These are phyloP conservation scores for Ctenomys sociabilis DNA, from an alignment of 2,113 vertebrate genomes.

Conservation along the genomic window DNA sequence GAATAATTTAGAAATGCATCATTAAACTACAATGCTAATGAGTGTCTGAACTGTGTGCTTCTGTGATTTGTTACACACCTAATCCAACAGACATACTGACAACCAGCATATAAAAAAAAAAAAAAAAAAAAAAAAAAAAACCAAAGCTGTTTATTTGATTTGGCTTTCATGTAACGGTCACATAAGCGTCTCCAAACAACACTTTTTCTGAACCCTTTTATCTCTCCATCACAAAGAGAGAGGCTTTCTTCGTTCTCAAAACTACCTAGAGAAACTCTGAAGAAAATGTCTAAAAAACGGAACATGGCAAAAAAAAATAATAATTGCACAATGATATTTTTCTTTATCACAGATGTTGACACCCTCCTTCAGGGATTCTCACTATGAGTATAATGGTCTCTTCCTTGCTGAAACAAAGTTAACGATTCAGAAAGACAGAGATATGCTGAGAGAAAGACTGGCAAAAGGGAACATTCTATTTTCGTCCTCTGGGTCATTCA, in stretches of 20 bases:
- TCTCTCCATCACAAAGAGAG: neutral
- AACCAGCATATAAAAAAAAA: neutral
- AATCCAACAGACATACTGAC: neutral
- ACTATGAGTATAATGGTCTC: neutral
- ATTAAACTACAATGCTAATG: slow-evolving; percentile 48
- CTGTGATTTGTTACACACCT: neutral
- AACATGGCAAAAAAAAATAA: slow-evolving; percentile 32
- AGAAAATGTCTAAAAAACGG: slow-evolving; percentile 44
- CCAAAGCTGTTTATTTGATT: neutral
- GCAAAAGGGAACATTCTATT: neutral
- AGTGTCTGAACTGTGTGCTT: neutral
- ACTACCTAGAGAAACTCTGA: slow-evolving; percentile 15
- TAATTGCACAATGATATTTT: neutral
- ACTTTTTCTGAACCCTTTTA: neutral
- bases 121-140: slow-evolving; percentile 14
- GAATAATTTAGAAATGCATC: slow-evolving; percentile 53
- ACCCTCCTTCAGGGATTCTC: neutral
- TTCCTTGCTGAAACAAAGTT: neutral
- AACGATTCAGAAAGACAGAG: neutral
- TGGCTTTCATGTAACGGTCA: slow-evolving; percentile 23
- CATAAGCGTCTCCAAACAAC: neutral
- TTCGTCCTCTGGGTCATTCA: neutral
- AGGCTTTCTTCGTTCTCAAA: neutral
- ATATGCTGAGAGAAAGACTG: neutral
- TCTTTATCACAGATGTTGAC: slow-evolving; percentile 22